These are phyloP conservation scores for Addax nasomaculatus DNA, from an alignment of 2,113 vertebrate genomes.

Conservation along the genomic window DNA sequence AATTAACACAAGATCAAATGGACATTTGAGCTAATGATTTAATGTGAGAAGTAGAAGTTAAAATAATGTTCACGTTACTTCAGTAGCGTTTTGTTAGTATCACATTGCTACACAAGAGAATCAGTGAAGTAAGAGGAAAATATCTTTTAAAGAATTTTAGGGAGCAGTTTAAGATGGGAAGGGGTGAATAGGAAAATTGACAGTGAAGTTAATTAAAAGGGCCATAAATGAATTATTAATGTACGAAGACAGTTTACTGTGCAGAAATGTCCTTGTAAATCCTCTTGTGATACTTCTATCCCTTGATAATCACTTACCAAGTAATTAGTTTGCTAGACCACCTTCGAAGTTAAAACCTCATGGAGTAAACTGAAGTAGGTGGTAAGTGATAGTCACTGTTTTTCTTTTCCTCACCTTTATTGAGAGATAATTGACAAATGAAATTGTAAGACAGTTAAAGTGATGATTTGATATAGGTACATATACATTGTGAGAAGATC, in stretches of 20 bases:
- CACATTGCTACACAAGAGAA: neutral
- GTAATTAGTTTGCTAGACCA: neutral
- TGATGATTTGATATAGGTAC: neutral
- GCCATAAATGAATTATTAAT: neutral
- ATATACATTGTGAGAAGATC: neutral
- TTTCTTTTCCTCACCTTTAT: neutral
- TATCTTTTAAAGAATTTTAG: neutral
- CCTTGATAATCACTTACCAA: neutral
- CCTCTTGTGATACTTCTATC: neutral
- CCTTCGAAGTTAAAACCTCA: neutral
- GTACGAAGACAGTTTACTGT: neutral
- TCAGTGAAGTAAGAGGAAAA: neutral
- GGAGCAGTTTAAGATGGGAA: neutral
- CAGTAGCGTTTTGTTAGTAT: neutral
- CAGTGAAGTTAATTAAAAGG: neutral
- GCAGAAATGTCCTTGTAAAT: neutral
- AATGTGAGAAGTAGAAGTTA: neutral
- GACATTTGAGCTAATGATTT: neutral
- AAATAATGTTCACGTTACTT: neutral
- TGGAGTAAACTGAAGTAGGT: neutral
- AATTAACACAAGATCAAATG: slow-evolving; percentile 32
- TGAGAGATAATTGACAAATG: neutral
- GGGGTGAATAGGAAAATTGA: neutral
- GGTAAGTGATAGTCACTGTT: neutral
- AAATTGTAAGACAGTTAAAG: neutral